phyloP scores from a whole-genome alignment of 2,888 invertebrate genomes.

The Orchesellides sinensis region DNA sequence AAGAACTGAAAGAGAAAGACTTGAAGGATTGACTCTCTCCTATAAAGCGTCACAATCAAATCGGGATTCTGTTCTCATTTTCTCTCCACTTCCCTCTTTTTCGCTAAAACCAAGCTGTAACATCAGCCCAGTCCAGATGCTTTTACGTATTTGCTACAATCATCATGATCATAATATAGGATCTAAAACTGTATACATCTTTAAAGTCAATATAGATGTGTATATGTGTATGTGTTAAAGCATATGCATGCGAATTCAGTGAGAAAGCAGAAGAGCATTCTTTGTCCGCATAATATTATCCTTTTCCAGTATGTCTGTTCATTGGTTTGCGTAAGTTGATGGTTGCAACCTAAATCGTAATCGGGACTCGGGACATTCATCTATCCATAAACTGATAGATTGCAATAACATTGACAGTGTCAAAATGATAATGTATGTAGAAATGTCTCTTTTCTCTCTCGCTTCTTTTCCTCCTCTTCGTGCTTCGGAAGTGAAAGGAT shows the following conservation, averaged over 20 bases:
- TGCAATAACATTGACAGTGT: slow-evolving; percentile 30
- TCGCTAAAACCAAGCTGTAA: background rate
- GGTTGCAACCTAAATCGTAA: background rate
- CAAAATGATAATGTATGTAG: slow-evolving; percentile 21
- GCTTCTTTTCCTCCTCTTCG: too few species aligned
- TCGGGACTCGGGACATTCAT: too few species aligned
- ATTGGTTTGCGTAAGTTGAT: background rate
- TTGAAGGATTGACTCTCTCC: too few species aligned
- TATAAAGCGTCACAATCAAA: slow-evolving; percentile 23
- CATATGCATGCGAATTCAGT: slow-evolving; percentile 1
- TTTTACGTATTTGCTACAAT: background rate
- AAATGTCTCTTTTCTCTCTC: too few species aligned
- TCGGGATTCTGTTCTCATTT: slow-evolving; percentile 30
- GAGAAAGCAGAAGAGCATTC: slow-evolving; percentile 12
- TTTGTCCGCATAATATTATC: slow-evolving; percentile 25
- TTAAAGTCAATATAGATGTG: too few species aligned
- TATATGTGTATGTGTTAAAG: background rate
- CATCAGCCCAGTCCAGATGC: background rate
- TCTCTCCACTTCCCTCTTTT: slow-evolving; percentile 4
- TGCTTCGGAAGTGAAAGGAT: background rate
- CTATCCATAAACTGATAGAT: slow-evolving; percentile 41
- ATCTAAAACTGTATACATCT: background rate
- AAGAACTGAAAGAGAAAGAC: background rate
- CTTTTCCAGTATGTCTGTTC: background rate
- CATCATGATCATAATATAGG: slow-evolving; percentile 1